These are phyloP conservation scores for Liparis tanakae DNA, from an alignment of 2,797 vertebrate genomes.

Conservation along the genomic window DNA sequence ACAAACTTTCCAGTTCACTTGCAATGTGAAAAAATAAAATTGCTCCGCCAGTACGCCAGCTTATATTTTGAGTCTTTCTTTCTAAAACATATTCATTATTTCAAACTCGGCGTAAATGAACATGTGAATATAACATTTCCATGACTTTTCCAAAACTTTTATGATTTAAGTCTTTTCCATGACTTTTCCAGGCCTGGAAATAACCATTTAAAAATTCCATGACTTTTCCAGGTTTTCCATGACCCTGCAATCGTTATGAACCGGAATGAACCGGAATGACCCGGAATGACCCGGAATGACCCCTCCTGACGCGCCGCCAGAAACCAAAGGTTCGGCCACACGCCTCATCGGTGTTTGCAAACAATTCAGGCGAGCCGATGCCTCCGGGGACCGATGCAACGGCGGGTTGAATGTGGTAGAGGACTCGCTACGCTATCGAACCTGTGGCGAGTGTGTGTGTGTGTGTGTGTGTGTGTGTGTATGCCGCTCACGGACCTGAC, in stretches of 20 bases:
- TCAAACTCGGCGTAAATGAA: too few relatives aligned
- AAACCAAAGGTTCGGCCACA: slow-evolving; percentile 59
- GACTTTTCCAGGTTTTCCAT: too few relatives aligned
- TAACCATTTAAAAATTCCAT: too few relatives aligned
- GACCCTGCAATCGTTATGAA: slow-evolving; percentile 47
- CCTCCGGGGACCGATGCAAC: slow-evolving; percentile 52
- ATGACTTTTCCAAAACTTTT: too few relatives aligned
- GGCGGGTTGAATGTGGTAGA: slow-evolving; percentile 45
- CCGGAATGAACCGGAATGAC: slow-evolving; percentile 30
- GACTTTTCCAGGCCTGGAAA: too few relatives aligned
- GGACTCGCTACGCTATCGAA: slow-evolving; percentile 42
- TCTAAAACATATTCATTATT: too few relatives aligned
- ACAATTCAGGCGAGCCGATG: slow-evolving; percentile 69
- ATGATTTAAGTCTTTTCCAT: too few relatives aligned
- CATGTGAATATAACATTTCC: too few relatives aligned
- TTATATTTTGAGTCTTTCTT: too few relatives aligned
- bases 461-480: neutral
- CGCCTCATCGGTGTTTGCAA: slow-evolving; percentile 75
- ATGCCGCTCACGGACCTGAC: slow-evolving; percentile 39
- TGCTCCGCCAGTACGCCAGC: too few relatives aligned
- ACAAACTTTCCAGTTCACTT: too few relatives aligned
- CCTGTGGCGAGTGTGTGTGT: slow-evolving; percentile 6
- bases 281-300: slow-evolving; percentile 26
- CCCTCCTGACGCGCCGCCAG: slow-evolving; percentile 22
- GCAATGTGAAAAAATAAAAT: too few relatives aligned